These are phyloP conservation scores for Pterobdella sp. DNA, from an alignment of 2,888 invertebrate genomes.

Conservation along the genomic window DNA sequence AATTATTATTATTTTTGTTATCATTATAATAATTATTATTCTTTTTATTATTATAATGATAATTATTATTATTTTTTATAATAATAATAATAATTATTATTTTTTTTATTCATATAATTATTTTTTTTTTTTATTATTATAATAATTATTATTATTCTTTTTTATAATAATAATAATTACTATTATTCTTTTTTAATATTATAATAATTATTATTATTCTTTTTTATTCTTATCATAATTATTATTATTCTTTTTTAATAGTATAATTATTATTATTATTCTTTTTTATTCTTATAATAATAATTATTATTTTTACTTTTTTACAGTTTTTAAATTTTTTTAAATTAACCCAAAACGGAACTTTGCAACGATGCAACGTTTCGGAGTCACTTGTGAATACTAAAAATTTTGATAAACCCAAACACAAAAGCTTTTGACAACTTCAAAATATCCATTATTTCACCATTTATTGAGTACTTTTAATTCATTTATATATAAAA, in stretches of 20 bases:
- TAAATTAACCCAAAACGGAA: no score
- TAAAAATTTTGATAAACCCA: no score
- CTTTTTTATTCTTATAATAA: not conserved
- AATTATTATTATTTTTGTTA: not conserved
- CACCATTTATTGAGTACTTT: no score
- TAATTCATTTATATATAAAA: no score
- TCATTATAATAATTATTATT: conserved; percentile 1
- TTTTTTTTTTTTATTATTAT: not conserved
- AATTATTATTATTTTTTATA: not conserved
- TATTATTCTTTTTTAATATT: not conserved
- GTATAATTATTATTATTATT: not conserved
- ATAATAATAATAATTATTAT: not conserved
- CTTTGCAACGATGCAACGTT: no score
- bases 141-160: conserved; percentile 3
- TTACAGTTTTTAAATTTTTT: no score
- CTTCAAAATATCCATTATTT: no score
- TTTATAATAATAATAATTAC: not conserved
- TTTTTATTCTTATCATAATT: not conserved
- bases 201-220: not conserved
- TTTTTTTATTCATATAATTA: not conserved
- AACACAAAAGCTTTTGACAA: no score
- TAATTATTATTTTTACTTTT: not conserved
- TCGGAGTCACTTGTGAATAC: no score
- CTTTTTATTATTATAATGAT: not conserved
- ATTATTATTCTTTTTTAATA: not conserved